Conservation (phyloP, 37 sponge, comb jelly and placozoan species). For the Theonella swinhoei region DNA sequence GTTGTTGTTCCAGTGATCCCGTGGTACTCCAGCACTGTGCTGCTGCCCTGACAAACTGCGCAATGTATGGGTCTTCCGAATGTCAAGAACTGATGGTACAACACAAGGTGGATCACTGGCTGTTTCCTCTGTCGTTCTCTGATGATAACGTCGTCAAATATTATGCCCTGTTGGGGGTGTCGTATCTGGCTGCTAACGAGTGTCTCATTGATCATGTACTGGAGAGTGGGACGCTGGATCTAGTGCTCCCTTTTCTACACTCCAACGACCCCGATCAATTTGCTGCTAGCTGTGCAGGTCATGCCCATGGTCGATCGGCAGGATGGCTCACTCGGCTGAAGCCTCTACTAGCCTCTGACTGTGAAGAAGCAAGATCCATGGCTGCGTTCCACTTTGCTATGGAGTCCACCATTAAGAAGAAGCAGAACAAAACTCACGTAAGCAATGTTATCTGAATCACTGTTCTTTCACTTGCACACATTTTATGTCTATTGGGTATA, state of each 20-base stretch:
- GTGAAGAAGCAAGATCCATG: slow-evolving; percentile 52
- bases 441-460: background rate
- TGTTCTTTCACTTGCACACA: background rate
- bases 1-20: slow-evolving; percentile 31
- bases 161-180: slow-evolving; percentile 54
- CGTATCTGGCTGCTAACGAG: slow-evolving; percentile 42
- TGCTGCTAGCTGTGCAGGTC: slow-evolving; percentile 39
- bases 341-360: slow-evolving; percentile 37
- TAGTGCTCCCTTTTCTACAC: slow-evolving; percentile 47
- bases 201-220: slow-evolving; percentile 9
- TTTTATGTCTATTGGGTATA: background rate
- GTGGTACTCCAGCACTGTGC: slow-evolving; percentile 52
- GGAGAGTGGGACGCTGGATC: slow-evolving; percentile 58
- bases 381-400: slow-evolving; percentile 70
- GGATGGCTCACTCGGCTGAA: slow-evolving; percentile 46
- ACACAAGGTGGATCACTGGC: slow-evolving; percentile 52
- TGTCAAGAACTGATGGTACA: slow-evolving; percentile 28
- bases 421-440: slow-evolving; percentile 47
- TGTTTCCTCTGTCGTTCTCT: slow-evolving; percentile 62
- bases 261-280: slow-evolving; percentile 45
- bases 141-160: slow-evolving; percentile 41
- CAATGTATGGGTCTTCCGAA: slow-evolving; percentile 45
- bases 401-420: slow-evolving; percentile 57
- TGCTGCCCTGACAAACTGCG: slow-evolving; percentile 67
- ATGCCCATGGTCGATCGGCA: slow-evolving; percentile 52